Evolutionary conservation across 1,140 invertebrate species (phyloP).

Genomic region (Drosophila gunungcola): DNA sequence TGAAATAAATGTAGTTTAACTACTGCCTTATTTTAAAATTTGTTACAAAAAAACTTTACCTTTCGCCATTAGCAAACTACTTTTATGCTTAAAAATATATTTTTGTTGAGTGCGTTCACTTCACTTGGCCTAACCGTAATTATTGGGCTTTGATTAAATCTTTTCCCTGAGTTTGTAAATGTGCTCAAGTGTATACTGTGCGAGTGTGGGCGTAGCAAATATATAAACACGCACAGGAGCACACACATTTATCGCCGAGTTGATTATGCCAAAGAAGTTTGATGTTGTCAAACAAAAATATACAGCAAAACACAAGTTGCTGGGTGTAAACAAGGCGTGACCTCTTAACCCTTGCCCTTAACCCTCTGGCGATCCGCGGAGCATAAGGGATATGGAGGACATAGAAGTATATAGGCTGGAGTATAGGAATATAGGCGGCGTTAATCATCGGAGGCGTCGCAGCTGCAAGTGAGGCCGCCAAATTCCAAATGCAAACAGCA

Average conservation of each 20-base stretch:
- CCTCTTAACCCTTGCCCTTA: neutral
- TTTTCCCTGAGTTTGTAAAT: neutral
- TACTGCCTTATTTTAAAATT: too few relatives aligned
- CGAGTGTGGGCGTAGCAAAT: slow-evolving; percentile 19
- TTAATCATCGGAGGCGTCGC: slow-evolving; percentile 48
- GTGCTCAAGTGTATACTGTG: neutral
- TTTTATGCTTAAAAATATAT: neutral
- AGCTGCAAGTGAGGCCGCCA: slow-evolving; percentile 54
- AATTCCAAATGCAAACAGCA: slow-evolving; percentile 56
- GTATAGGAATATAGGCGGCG: neutral
- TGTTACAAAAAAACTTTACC: too few relatives aligned
- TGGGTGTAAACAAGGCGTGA: slow-evolving; percentile 20
- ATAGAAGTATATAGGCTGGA: neutral
- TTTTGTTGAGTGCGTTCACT: slow-evolving; percentile 15
- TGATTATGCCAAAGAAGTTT: slow-evolving; percentile 40
- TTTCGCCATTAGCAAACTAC: too few relatives aligned
- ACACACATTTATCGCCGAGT: slow-evolving; percentile 6
- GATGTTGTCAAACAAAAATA: slow-evolving; percentile 54
- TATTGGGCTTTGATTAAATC: slow-evolving; percentile 42
- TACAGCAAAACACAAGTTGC: slow-evolving; percentile 44
- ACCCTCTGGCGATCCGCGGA: slow-evolving; percentile 1
- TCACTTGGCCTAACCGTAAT: slow-evolving; percentile 10
- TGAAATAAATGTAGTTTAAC: too few relatives aligned
- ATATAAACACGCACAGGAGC: slow-evolving; percentile 12
- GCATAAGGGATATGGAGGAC: neutral